phyloP scores from a whole-genome alignment of 30 jellyfish, hydroid and myxozoan species.

The Sanderia malayensis region DNA sequence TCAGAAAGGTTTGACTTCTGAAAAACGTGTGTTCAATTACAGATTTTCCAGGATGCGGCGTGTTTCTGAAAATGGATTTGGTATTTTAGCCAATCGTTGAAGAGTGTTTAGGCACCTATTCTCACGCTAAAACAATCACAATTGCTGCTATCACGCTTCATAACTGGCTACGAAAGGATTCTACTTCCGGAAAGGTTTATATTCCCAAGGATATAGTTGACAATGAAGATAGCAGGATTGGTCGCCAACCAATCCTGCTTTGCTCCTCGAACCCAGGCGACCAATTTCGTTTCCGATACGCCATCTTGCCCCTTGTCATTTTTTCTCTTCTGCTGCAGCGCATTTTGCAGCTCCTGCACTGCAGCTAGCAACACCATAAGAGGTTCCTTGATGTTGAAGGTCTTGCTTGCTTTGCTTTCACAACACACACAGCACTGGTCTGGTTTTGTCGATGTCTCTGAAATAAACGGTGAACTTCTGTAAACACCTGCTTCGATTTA shows the following conservation, averaged over 20 bases:
- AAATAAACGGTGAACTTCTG: no score
- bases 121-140: not conserved
- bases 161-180: conserved; percentile 1
- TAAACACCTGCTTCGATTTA: no score
- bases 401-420: no score
- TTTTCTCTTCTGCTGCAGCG: not conserved
- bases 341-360: no score
- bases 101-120: not conserved
- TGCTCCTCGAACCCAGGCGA: not conserved
- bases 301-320: not conserved
- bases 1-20: not conserved
- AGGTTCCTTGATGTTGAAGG: not conserved
- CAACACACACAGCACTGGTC: no score
- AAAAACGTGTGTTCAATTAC: not conserved
- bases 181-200: not conserved
- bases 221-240: no score
- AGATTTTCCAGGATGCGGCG: not conserved
- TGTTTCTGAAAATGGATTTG: not conserved
- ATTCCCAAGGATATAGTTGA: not conserved
- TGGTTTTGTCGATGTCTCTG: not conserved
- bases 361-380: not conserved
- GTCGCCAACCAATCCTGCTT: not conserved
- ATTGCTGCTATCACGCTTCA: conserved; percentile 1
- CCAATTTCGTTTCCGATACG: no score
- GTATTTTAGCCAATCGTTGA: not conserved